Conservation (phyloP, 2,113 vertebrate genomes). For the Calidris pugnax region DNA sequence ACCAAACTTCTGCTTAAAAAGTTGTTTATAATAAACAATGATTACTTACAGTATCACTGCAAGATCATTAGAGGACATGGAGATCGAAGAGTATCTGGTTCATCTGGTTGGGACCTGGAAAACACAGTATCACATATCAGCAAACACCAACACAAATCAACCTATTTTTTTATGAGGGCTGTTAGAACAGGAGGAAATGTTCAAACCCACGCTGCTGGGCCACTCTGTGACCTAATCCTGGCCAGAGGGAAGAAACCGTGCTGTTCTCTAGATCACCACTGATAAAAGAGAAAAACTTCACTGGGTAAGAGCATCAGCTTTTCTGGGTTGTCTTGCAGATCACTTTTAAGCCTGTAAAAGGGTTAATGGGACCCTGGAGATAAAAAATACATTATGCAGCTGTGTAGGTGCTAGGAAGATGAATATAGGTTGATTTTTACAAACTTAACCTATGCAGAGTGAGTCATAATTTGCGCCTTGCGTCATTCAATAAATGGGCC, state of each 20-base stretch:
- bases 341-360: neutral
- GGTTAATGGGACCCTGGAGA: slow-evolving; percentile 29
- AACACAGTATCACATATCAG: neutral
- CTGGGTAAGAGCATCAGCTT: neutral
- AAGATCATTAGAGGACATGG: neutral
- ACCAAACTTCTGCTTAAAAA: neutral
- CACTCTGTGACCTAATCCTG: neutral
- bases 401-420: slow-evolving; percentile 50
- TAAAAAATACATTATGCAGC: slow-evolving; percentile 47
- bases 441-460: slow-evolving; percentile 45
- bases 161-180: neutral
- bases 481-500: slow-evolving; percentile 50
- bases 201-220: neutral
- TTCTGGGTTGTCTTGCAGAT: neutral
- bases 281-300: neutral
- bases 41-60: neutral
- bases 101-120: slow-evolving; percentile 11
- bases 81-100: neutral
- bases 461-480: slow-evolving; percentile 61
- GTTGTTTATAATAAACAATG: neutral
- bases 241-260: neutral
- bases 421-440: slow-evolving; percentile 51
- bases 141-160: neutral
- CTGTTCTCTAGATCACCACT: neutral
- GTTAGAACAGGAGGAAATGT: neutral